A percentile compares a stretch with the other conserved stretches of the same genome.
These are phyloP conservation scores for Bombus pyrosoma DNA, from an alignment of 1,140 invertebrate species.

Conservation along the genomic window DNA sequence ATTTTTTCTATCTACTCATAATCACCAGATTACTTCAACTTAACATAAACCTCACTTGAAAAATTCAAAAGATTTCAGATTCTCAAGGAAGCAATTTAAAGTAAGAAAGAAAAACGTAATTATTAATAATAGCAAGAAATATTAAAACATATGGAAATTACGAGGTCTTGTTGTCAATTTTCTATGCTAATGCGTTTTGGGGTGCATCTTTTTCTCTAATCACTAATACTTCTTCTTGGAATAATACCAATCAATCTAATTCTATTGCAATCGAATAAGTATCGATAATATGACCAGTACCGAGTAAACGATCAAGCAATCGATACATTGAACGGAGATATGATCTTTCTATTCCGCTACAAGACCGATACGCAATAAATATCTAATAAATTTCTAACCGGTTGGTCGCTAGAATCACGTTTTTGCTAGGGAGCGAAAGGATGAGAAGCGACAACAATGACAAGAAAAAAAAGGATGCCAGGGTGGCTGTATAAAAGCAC, in stretches of 20 bases:
- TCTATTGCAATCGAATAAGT: not conserved
- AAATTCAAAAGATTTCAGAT: too few relatives aligned
- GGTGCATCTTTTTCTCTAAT: too few relatives aligned
- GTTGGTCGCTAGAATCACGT: slow-evolving; percentile 73
- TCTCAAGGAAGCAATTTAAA: too few relatives aligned
- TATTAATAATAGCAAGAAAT: too few relatives aligned
- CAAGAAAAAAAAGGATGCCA: slow-evolving; percentile 36
- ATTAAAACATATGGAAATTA: too few relatives aligned
- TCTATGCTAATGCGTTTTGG: too few relatives aligned
- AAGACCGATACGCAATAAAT: slow-evolving; percentile 80
- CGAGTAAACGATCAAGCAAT: not conserved
- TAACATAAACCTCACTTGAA: too few relatives aligned
- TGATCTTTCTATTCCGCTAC: slow-evolving; percentile 72
- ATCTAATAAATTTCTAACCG: slow-evolving; percentile 82
- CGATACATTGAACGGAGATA: not conserved
- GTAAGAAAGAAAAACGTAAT: too few relatives aligned
- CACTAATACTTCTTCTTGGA: too few relatives aligned
- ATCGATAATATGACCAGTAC: not conserved
- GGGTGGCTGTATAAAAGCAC: slow-evolving; percentile 57
- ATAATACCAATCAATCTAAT: not conserved
- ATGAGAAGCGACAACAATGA: slow-evolving; percentile 59
- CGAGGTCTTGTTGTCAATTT: too few relatives aligned
- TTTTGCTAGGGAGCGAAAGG: slow-evolving; percentile 63
- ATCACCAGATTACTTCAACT: not conserved
- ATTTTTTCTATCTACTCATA: not conserved